phyloP scores from a whole-genome alignment of 2,113 vertebrate species.

The Mastomys coucha region DNA sequence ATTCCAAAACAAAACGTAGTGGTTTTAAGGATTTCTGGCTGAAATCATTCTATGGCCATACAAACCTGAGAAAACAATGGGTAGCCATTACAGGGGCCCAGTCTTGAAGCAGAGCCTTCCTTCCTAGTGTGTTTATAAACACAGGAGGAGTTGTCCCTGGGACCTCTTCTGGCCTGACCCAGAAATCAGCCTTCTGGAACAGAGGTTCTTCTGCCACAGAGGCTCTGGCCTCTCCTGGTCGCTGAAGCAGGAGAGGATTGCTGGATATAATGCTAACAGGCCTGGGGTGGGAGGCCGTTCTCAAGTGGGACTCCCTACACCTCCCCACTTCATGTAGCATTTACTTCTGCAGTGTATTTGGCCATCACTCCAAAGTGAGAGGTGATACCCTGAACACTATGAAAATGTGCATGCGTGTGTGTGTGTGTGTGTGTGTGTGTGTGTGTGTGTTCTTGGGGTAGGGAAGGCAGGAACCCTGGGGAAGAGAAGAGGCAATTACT shows the following conservation, averaged over 20 bases:
- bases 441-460: not conserved
- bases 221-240: not conserved
- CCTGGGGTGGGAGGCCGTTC: not conserved
- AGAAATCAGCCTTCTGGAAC: not conserved
- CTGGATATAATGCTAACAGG: not conserved
- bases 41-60: not conserved
- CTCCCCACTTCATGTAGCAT: not conserved
- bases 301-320: not conserved
- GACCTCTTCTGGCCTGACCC: not conserved
- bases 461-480: no score
- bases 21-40: not conserved
- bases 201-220: not conserved
- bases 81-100: not conserved
- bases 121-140: not conserved
- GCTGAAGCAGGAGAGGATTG: not conserved
- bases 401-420: not conserved
- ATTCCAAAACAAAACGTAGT: not conserved
- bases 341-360: not conserved
- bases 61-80: not conserved
- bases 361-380: not conserved
- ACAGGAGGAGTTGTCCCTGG: fast-evolving
- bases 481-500: not conserved
- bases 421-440: not conserved
- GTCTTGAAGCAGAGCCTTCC: not conserved
- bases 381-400: not conserved